Evolutionary conservation across 2,888 invertebrate genomes (phyloP).

Genomic region (Macrosiphum euphorbiae): DNA sequence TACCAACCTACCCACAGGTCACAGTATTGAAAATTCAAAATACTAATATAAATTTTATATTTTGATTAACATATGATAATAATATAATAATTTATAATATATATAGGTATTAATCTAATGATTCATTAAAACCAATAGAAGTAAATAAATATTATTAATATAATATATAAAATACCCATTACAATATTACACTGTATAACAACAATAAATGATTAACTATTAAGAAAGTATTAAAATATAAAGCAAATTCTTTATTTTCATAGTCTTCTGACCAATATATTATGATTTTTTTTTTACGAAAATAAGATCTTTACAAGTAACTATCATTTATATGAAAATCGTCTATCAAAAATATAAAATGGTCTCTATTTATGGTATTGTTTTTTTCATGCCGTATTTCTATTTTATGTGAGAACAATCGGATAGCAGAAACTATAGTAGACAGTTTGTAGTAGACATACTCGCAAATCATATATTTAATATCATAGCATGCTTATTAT

Average conservation of each 20-base stretch:
- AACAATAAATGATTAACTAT: too few relatives aligned
- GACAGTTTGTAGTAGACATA: background rate
- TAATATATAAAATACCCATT: too few relatives aligned
- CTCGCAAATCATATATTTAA: conserved; percentile 14
- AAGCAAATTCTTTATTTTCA: background rate
- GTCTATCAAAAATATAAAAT: conserved; percentile 19
- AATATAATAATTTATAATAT: background rate
- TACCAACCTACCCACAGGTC: background rate
- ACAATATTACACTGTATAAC: too few relatives aligned
- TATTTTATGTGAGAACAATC: conserved; percentile 37
- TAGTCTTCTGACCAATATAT: background rate
- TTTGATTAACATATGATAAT: background rate
- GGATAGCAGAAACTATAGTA: background rate
- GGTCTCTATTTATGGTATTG: background rate
- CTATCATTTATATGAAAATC: conserved; percentile 4
- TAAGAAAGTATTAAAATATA: too few relatives aligned
- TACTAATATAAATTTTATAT: background rate
- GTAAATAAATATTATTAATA: background rate
- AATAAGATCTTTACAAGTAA: background rate
- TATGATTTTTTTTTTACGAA: background rate
- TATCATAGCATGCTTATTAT: conserved; percentile 12
- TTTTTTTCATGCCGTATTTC: conserved; percentile 13
- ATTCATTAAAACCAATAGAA: background rate
- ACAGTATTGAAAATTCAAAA: background rate
- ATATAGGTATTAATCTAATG: background rate